phyloP scores from a whole-genome alignment of 1,140 invertebrate genomes.

The Teleogryllus occipitalis region DNA sequence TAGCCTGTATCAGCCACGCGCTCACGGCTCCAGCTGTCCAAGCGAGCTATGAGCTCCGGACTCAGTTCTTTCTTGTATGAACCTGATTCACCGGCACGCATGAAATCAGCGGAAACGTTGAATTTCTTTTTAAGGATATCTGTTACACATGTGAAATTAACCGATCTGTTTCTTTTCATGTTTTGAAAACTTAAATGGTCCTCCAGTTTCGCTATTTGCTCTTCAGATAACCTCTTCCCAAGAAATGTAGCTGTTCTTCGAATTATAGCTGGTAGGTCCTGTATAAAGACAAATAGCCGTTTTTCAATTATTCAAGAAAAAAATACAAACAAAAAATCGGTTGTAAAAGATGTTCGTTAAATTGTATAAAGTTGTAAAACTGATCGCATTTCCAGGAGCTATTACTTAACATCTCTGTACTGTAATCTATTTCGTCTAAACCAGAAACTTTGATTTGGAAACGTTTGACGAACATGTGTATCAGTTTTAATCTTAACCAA shows the following conservation, averaged over 20 bases:
- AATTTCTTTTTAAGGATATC: conserved; percentile 27
- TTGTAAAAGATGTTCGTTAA: too few relatives aligned
- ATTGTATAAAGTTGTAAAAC: too few relatives aligned
- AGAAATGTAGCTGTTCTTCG: conserved; percentile 21
- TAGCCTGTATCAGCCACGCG: conserved; percentile 33
- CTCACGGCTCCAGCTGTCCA: conserved; percentile 47
- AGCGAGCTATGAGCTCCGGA: conserved; percentile 40
- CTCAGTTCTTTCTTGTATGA: conserved; percentile 55
- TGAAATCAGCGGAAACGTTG: conserved; percentile 41
- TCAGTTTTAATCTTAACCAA: too few relatives aligned
- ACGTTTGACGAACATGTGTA: too few relatives aligned
- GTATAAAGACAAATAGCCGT: too few relatives aligned
- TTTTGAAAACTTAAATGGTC: conserved; percentile 29
- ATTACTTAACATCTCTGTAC: too few relatives aligned
- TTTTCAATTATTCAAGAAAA: too few relatives aligned
- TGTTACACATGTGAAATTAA: conserved; percentile 48
- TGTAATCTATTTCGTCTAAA: too few relatives aligned
- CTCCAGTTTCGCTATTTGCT: conserved; percentile 10
- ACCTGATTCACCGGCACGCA: conserved; percentile 46
- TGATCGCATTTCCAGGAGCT: too few relatives aligned
- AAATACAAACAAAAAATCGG: too few relatives aligned
- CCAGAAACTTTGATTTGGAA: too few relatives aligned
- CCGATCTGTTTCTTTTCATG: conserved; percentile 47
- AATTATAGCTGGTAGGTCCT: background rate
- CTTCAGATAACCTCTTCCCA: conserved; percentile 10